A percentile compares a stretch with the other conserved stretches of the same genome.
Evolutionary conservation across 2,888 invertebrate genomes (phyloP).

Genomic region (Sceliomorpha sp.): DNA sequence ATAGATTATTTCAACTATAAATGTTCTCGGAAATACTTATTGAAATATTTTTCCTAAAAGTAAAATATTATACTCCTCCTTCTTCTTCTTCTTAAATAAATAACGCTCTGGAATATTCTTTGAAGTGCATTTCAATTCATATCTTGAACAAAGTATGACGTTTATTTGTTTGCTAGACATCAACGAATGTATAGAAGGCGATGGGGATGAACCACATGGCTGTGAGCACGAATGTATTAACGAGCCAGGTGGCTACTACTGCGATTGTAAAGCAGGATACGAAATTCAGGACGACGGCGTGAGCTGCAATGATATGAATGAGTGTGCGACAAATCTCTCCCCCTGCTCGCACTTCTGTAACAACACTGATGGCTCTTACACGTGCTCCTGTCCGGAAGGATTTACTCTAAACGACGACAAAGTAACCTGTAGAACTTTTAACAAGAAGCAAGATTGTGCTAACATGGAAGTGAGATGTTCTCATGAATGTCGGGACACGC

Average conservation of each 20-base stretch:
- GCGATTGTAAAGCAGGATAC: slow-evolving; percentile 78
- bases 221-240: slow-evolving; percentile 81
- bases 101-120: no score
- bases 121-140: no score
- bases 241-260: slow-evolving; percentile 78
- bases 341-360: slow-evolving; percentile 70
- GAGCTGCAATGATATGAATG: slow-evolving; percentile 73
- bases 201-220: slow-evolving; percentile 80
- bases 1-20: no score
- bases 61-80: no score
- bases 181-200: slow-evolving; percentile 82
- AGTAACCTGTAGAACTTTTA: slow-evolving; percentile 59
- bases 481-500: slow-evolving; percentile 69
- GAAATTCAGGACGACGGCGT: slow-evolving; percentile 71
- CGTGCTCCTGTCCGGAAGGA: slow-evolving; percentile 81
- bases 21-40: no score
- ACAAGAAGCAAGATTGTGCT: slow-evolving; percentile 61
- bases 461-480: slow-evolving; percentile 60
- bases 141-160: slow-evolving; percentile 5
- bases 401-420: slow-evolving; percentile 63
- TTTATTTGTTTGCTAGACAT: slow-evolving; percentile 78
- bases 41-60: no score
- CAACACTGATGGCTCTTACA: slow-evolving; percentile 69
- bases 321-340: slow-evolving; percentile 64
- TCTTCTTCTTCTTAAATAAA: no score